Conservation (phyloP, 2,888 invertebrate genomes). For the Dichetophora obliterata region DNA sequence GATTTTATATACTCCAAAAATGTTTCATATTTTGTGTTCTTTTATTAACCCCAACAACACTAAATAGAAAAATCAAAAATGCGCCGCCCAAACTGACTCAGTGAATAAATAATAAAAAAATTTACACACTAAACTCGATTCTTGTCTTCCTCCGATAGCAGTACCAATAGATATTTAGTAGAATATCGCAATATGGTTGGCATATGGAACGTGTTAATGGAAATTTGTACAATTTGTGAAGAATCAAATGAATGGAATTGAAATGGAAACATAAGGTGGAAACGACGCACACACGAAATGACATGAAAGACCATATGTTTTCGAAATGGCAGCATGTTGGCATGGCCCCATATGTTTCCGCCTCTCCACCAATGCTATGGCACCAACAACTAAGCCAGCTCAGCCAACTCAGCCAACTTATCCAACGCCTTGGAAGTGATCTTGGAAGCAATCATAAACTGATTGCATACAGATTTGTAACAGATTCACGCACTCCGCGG, state of each 20-base stretch:
- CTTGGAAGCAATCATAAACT: constrained; percentile 22
- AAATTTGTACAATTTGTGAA: constrained; percentile 1
- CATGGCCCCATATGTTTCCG: background rate
- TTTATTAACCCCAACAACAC: background rate
- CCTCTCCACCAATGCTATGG: background rate
- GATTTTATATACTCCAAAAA: background rate
- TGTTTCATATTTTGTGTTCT: background rate
- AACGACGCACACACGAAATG: constrained; percentile 11
- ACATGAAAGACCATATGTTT: constrained; percentile 26
- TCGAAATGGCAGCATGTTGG: background rate
- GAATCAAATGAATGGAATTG: background rate
- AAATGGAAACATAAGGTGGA: background rate
- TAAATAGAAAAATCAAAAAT: background rate
- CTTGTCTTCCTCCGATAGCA: constrained; percentile 30
- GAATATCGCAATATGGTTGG: constrained; percentile 58
- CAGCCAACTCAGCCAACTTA: background rate
- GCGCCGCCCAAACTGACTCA: background rate
- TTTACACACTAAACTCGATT: background rate
- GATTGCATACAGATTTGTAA: constrained; percentile 43
- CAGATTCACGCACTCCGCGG: constrained; percentile 37
- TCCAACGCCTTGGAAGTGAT: background rate
- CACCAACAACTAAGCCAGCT: background rate
- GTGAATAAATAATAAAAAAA: too few species aligned
- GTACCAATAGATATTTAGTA: constrained; percentile 1
- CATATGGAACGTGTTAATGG: constrained; percentile 63